A percentile compares a stretch with the other conserved stretches of the same genome.
Conservation (phyloP, 2,113 vertebrate species). For the Oryzias celebensis region DNA sequence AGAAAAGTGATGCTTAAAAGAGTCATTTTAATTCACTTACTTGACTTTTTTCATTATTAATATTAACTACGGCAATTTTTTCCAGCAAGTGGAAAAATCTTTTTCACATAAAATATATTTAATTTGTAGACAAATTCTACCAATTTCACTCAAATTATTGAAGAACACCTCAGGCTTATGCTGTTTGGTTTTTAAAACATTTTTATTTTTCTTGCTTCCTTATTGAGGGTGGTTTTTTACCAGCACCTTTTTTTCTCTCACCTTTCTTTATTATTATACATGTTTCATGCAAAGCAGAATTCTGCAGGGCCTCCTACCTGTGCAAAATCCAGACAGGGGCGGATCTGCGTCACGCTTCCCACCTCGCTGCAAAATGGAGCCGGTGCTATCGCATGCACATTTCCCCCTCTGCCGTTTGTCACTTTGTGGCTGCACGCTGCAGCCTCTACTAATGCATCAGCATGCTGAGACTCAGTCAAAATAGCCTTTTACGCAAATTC, state of each 20-base stretch:
- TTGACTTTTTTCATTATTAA: no score
- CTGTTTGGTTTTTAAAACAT: neutral
- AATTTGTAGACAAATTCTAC: no score
- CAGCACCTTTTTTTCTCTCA: neutral
- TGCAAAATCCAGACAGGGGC: neutral
- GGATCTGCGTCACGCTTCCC: conserved; percentile 31
- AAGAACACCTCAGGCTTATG: neutral
- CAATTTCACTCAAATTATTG: no score
- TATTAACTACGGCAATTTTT: no score
- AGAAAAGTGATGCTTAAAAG: no score
- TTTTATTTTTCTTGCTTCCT: neutral
- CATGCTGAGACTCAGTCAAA: conserved; percentile 52
- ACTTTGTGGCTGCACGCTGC: conserved; percentile 46
- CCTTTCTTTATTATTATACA: neutral
- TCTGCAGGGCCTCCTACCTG: no score
- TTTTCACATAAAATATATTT: no score
- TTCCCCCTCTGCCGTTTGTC: conserved; percentile 16
- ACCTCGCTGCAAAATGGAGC: conserved; percentile 22
- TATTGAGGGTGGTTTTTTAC: neutral
- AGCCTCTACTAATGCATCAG: conserved; percentile 46
- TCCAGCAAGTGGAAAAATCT: no score
- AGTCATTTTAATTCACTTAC: no score
- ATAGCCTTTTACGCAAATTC: conserved; percentile 74
- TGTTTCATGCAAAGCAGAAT: neutral
- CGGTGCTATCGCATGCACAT: neutral